These are phyloP conservation scores for Hirundichthys speculiger DNA, from an alignment of 2,113 vertebrate genomes.

Conservation along the genomic window DNA sequence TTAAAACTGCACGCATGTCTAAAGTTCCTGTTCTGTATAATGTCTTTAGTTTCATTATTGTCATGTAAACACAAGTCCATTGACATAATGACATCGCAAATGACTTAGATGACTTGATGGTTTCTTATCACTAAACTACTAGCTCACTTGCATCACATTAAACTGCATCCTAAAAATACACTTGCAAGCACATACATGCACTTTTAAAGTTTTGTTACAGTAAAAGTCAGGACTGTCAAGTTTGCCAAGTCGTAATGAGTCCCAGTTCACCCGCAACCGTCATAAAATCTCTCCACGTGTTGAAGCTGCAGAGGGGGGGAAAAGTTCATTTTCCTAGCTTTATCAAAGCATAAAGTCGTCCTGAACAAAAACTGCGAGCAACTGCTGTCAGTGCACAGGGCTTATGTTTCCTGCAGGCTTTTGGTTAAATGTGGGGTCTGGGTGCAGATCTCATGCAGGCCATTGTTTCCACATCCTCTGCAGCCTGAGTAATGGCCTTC, in stretches of 20 bases:
- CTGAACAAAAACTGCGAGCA: slow-evolving; percentile 72
- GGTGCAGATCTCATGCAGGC: slow-evolving; percentile 76
- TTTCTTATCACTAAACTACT: no score
- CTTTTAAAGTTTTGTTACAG: not conserved
- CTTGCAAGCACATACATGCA: not conserved
- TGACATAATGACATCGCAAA: no score
- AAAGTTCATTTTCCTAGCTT: slow-evolving; percentile 44
- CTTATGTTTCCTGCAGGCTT: slow-evolving; percentile 74
- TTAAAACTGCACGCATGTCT: no score
- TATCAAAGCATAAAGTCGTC: slow-evolving; percentile 64
- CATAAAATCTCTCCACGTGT: slow-evolving; percentile 45
- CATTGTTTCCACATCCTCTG: slow-evolving; percentile 80
- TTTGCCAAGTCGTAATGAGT: slow-evolving; percentile 11
- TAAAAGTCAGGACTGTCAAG: slow-evolving; percentile 3
- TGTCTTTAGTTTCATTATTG: no score
- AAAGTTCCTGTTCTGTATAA: no score
- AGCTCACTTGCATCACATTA: no score
- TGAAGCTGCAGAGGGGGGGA: slow-evolving; percentile 28
- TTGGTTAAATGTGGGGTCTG: slow-evolving; percentile 71
- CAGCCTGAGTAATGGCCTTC: slow-evolving; percentile 77
- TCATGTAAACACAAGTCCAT: no score
- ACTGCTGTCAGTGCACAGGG: slow-evolving; percentile 63
- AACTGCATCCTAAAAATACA: not conserved
- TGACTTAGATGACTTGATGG: no score
- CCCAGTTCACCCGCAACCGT: slow-evolving; percentile 22